These are phyloP conservation scores for Hyaena hyaena DNA, from an alignment of 2,113 vertebrate species.

Conservation along the genomic window DNA sequence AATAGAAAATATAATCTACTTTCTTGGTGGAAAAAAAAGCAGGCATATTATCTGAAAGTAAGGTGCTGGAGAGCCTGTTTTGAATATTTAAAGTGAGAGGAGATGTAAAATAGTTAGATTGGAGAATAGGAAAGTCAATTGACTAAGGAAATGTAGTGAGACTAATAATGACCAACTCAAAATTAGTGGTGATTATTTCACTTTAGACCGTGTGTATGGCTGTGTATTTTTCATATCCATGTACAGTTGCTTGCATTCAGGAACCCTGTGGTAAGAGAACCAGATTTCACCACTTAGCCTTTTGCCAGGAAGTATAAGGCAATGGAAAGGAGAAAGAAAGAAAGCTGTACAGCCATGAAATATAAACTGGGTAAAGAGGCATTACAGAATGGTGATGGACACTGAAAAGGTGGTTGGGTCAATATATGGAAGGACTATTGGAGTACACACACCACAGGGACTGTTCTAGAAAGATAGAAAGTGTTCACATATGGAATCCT, in stretches of 20 bases:
- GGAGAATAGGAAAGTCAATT: neutral
- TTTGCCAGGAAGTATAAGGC: neutral
- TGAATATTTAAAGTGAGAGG: neutral
- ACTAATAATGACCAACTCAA: neutral
- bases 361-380: neutral
- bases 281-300: neutral
- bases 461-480: neutral
- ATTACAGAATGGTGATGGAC: neutral
- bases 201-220: neutral
- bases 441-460: neutral
- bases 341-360: neutral
- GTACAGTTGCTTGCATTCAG: neutral
- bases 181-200: conserved; percentile 17
- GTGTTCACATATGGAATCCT: neutral
- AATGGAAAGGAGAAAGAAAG: neutral
- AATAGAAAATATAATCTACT: neutral
- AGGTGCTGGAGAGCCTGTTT: neutral
- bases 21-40: neutral
- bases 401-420: neutral
- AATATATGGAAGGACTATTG: neutral
- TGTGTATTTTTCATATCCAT: neutral
- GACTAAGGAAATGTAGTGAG: neutral
- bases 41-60: neutral
- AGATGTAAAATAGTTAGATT: neutral
- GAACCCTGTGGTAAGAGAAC: neutral